phyloP scores from a whole-genome alignment of 1,140 invertebrate species.

The Branchinecta lynchi region DNA sequence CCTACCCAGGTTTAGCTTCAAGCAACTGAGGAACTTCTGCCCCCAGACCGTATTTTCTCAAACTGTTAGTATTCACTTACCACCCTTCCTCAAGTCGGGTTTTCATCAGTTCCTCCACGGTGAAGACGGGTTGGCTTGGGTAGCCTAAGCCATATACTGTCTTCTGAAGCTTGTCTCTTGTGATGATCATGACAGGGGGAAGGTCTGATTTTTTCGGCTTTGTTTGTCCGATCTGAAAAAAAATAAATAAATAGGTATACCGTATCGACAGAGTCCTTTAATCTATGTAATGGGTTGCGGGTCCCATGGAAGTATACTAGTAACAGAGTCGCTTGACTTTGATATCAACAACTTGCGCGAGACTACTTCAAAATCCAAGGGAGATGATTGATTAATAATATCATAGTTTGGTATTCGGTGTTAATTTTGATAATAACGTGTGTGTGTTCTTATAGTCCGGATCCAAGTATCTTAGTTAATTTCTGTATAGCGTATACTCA shows the following conservation, averaged over 20 bases:
- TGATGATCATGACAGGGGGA: constrained; percentile 57
- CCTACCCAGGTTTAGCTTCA: background rate
- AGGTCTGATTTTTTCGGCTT: constrained; percentile 48
- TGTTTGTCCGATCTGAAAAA: constrained; percentile 16
- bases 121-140: constrained; percentile 75
- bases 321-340: too few relatives aligned
- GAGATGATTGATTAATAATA: too few relatives aligned
- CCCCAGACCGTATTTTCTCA: constrained; percentile 20
- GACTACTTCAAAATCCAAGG: too few relatives aligned
- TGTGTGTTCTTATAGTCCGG: too few relatives aligned
- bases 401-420: too few relatives aligned
- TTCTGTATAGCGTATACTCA: too few relatives aligned
- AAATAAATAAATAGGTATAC: background rate
- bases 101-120: constrained; percentile 90
- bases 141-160: constrained; percentile 86
- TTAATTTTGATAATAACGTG: too few relatives aligned
- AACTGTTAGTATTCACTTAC: constrained; percentile 33
- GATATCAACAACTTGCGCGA: too few relatives aligned
- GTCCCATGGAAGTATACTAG: too few relatives aligned
- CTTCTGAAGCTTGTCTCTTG: constrained; percentile 73
- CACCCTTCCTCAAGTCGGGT: constrained; percentile 63
- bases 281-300: too few relatives aligned
- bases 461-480: too few relatives aligned
- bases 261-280: background rate
- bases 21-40: constrained; percentile 25